Percentiles rank a stretch among this genome's conserved stretches.
phyloP scores from a whole-genome alignment of 2,797 vertebrate species.

The Remorina albescens region DNA sequence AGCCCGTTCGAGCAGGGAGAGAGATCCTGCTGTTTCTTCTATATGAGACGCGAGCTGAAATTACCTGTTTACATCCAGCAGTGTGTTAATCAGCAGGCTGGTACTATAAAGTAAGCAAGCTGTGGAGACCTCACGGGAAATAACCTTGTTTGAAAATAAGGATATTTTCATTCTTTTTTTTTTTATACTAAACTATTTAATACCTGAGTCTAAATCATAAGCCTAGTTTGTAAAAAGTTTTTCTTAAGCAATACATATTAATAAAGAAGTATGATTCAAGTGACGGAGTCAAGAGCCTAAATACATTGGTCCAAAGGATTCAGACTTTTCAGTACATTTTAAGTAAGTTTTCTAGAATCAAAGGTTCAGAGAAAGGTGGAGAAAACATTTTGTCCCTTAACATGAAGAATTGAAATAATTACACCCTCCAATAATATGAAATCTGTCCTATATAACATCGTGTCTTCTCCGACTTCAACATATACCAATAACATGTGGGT shows the following conservation, averaged over 20 bases:
- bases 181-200: not conserved
- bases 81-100: slow-evolving; percentile 49
- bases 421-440: not conserved
- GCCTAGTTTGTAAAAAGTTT: not conserved
- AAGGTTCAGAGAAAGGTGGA: not conserved
- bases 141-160: not conserved
- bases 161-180: not conserved
- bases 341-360: too few species aligned
- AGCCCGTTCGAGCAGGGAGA: slow-evolving; percentile 28
- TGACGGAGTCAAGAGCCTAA: too few species aligned
- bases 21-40: slow-evolving; percentile 60
- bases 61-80: slow-evolving; percentile 61
- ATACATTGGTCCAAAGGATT: too few species aligned
- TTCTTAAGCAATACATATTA: too few species aligned
- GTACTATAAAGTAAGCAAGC: not conserved
- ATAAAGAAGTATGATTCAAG: too few species aligned
- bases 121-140: slow-evolving; percentile 22
- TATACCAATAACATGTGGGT: slow-evolving; percentile 20
- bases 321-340: too few species aligned
- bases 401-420: not conserved
- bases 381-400: not conserved
- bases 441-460: not conserved
- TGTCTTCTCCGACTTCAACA: slow-evolving; percentile 13
- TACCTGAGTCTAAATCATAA: not conserved
- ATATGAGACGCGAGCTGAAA: slow-evolving; percentile 54